Percentiles rank a stretch among this genome's conserved stretches.
Evolutionary conservation across 2,113 vertebrate genomes (phyloP).

Genomic region (Platysteira castanea): DNA sequence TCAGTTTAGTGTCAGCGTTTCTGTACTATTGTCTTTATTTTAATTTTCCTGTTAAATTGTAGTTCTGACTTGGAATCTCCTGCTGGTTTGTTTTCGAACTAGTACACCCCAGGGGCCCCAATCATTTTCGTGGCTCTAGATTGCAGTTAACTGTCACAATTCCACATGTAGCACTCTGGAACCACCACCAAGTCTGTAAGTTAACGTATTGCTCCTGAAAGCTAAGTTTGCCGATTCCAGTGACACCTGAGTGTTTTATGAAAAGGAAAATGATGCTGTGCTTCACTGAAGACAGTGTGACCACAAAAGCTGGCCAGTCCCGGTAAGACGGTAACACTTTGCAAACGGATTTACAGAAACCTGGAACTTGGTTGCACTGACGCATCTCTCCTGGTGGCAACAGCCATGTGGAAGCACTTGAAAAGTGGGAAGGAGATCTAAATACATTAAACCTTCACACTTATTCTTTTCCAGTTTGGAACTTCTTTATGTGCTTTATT

Average conservation of each 20-base stretch:
- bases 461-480: neutral
- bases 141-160: neutral
- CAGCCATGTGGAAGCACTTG: neutral
- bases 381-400: neutral
- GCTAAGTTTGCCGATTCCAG: neutral
- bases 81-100: neutral
- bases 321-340: neutral
- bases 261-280: neutral
- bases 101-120: rapidly evolving
- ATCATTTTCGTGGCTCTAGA: neutral
- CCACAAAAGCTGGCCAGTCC: neutral
- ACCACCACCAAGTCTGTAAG: neutral
- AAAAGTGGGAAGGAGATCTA: neutral
- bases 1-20: neutral
- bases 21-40: neutral
- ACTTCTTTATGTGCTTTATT: neutral
- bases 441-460: neutral
- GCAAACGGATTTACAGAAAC: neutral
- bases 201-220: neutral
- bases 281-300: neutral
- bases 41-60: neutral
- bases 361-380: neutral
- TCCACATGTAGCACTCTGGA: rapidly evolving
- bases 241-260: neutral
- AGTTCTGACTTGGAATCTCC: neutral